phyloP scores from a whole-genome alignment of 2,113 vertebrate species.

The Lycocorax pyrrhopterus region DNA sequence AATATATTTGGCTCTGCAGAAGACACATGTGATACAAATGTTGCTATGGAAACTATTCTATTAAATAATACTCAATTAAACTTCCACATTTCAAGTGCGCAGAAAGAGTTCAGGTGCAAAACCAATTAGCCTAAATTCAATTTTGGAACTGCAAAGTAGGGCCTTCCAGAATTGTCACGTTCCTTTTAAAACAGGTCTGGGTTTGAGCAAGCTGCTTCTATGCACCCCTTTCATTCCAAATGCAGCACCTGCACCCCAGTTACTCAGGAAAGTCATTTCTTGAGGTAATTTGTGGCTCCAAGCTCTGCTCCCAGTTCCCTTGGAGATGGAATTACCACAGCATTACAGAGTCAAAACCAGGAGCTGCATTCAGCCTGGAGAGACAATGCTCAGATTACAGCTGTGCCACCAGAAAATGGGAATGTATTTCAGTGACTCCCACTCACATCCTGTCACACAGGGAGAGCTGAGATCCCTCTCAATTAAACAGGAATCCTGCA shows the following conservation, averaged over 20 bases:
- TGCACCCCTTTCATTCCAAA: neutral
- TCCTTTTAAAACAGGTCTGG: neutral
- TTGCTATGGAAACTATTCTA: conserved; percentile 61
- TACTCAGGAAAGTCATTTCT: neutral
- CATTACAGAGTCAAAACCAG: neutral
- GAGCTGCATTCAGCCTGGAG: neutral
- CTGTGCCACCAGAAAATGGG: neutral
- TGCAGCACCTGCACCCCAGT: neutral
- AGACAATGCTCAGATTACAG: neutral
- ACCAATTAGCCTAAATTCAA: conserved; percentile 27
- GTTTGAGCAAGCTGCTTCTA: neutral
- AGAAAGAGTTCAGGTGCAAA: conserved; percentile 3
- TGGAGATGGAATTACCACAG: conserved; percentile 36
- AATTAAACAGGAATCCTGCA: neutral
- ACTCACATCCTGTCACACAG: neutral
- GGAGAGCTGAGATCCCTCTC: neutral
- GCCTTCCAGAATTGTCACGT: neutral
- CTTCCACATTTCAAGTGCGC: neutral
- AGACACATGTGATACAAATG: conserved; percentile 27
- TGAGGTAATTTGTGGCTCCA: neutral
- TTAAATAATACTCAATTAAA: conserved; percentile 59
- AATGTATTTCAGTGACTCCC: neutral
- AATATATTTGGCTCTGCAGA: conserved; percentile 23
- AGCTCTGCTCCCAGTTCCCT: conserved; percentile 23
- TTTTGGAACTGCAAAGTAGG: neutral